Evolutionary conservation across 2,113 vertebrate genomes (phyloP), one percentile per base, ranked within the genome.

Genomic region (Synchiropus splendidus): DNA sequence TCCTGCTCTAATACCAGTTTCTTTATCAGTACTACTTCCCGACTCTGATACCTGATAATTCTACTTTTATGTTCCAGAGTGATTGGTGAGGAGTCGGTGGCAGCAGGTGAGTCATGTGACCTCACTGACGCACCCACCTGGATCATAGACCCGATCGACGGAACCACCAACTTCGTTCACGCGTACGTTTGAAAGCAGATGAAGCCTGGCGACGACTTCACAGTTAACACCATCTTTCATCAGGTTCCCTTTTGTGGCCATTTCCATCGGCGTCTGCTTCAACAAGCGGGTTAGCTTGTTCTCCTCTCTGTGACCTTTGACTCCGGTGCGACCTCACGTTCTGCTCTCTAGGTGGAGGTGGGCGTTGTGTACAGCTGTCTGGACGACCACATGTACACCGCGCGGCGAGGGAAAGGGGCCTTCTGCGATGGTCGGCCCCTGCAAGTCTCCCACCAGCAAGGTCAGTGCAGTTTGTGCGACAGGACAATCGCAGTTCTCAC

Each of bases 151-250:
- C 95, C 95, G 2, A 87, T 99, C 36, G 95, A 99, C 1, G 95
- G 95, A 37, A 99, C 95, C 0, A 99, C 95, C 34, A 99, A 99
- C 81, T 99, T 98, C 11, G 94, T 99, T 39, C 95, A 99, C 27
- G 79, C 86, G 95, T 38, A 12, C 35, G 38, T 15, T 30, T 8
- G 27, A 36, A 32, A n/a, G 10, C 34, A 35, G 34, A 16, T 16
- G 3, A 11, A 16, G 15, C 14, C 14, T n/a, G n/a, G n/a, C n/a
- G n/a, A n/a, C n/a, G n/a, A 32, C 14, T 43, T 31, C 9, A 21
- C 17, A 6, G 5, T 46, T 5, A 39, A 6, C 15, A 35, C 31
- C 12, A 30, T 46, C 2, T n/a, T 13, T 2, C 18, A 1, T 30
- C 63, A 88, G 86, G 18, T 98, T 92, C 79, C 94, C 95, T 14